Percentiles rank a stretch among this genome's conserved stretches.
These are phyloP conservation scores for Tadarida brasiliensis DNA, from an alignment of 2,797 vertebrate species.

Conservation along the genomic window DNA sequence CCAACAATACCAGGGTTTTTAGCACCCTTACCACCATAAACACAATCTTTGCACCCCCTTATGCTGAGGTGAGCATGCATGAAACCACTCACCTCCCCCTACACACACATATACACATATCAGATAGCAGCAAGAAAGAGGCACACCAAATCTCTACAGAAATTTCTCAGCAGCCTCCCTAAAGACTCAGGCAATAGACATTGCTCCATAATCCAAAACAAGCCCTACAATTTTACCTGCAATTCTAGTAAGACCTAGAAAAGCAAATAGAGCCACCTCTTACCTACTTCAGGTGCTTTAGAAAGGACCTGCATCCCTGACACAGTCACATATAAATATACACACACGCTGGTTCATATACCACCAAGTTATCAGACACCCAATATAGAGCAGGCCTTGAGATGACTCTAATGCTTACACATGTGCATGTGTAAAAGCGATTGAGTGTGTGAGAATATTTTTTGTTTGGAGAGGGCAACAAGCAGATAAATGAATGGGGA, in stretches of 20 bases:
- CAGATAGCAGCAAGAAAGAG: conserved; percentile 49
- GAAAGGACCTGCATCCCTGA: neutral
- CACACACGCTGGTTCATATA: neutral
- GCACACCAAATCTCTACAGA: conserved; percentile 23
- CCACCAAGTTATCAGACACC: conserved; percentile 1
- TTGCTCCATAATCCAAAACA: conserved; percentile 41
- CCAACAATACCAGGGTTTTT: conserved; percentile 44
- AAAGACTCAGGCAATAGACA: conserved; percentile 11
- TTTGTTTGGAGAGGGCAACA: neutral
- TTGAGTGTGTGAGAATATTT: neutral
- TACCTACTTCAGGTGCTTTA: conserved; percentile 44
- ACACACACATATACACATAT: neutral
- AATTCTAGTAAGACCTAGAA: conserved; percentile 52
- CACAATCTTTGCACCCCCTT: neutral
- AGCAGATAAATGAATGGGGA: neutral
- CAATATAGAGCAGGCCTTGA: neutral
- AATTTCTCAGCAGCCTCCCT: conserved; percentile 49
- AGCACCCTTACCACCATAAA: conserved; percentile 41
- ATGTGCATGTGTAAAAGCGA: neutral
- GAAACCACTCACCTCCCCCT: neutral
- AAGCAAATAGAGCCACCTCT: conserved; percentile 43
- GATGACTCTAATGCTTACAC: neutral
- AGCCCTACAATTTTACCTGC: conserved; percentile 22
- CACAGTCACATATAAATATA: neutral
- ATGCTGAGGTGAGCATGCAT: neutral